A percentile compares a stretch with the other conserved stretches of the same genome.
These are phyloP conservation scores for Umimayanthus kanabou DNA, from an alignment of 92 coral and sea anemone genomes.

Conservation along the genomic window DNA sequence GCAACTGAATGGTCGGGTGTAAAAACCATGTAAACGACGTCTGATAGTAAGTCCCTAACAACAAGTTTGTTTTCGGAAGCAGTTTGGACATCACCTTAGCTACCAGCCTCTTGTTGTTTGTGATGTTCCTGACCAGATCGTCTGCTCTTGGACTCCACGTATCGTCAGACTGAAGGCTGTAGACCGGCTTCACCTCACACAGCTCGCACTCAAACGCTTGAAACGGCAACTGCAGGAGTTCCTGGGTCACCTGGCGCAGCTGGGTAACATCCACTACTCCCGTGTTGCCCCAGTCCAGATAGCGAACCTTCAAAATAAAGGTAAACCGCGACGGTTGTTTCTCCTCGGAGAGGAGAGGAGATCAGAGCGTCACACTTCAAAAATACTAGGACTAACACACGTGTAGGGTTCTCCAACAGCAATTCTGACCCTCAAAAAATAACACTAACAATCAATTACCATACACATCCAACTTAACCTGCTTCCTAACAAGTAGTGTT, in stretches of 20 bases:
- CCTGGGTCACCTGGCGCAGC: slow-evolving; percentile 58
- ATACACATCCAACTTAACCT: too few relatives aligned
- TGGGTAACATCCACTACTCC: slow-evolving; percentile 41
- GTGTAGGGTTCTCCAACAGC: too few relatives aligned
- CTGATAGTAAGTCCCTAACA: too few relatives aligned
- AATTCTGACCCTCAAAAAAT: too few relatives aligned
- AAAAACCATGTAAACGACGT: background rate
- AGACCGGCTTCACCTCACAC: slow-evolving; percentile 82
- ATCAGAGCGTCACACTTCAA: too few relatives aligned
- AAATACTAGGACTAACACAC: too few relatives aligned
- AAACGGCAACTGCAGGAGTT: slow-evolving; percentile 68
- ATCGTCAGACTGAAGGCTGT: slow-evolving; percentile 54
- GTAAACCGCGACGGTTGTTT: background rate
- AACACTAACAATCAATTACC: too few relatives aligned
- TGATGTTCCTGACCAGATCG: slow-evolving; percentile 58
- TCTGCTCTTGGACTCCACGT: slow-evolving; percentile 79
- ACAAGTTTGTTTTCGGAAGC: background rate
- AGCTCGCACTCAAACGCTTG: slow-evolving; percentile 90
- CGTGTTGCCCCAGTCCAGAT: slow-evolving; percentile 85
- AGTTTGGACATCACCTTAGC: slow-evolving; percentile 70
- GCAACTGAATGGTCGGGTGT: background rate
- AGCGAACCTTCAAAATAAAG: slow-evolving; percentile 44
- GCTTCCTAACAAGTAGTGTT: too few relatives aligned
- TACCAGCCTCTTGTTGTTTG: slow-evolving; percentile 70
- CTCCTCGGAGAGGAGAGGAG: too few relatives aligned